These are phyloP conservation scores for Rhinichthys osculus DNA, from an alignment of 2,797 vertebrate species.

Conservation along the genomic window DNA sequence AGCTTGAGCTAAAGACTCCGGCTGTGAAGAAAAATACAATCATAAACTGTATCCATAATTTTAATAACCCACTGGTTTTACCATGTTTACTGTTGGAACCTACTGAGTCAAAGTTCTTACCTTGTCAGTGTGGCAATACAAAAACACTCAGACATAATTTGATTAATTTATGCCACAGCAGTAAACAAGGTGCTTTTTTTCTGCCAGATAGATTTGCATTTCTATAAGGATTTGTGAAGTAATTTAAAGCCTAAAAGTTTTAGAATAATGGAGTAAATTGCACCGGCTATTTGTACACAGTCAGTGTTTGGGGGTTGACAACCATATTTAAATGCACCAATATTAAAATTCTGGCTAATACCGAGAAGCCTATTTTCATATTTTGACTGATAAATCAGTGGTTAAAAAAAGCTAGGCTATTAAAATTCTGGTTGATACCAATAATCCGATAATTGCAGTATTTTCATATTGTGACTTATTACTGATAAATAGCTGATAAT, in stretches of 20 bases:
- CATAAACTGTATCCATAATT: slow-evolving; percentile 24
- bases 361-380: not conserved
- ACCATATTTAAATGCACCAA: not conserved
- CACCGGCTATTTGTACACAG: not conserved
- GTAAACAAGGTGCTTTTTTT: not conserved
- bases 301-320: not conserved
- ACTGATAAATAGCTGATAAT: not conserved
- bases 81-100: slow-evolving; percentile 11
- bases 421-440: not conserved
- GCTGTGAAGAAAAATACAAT: not conserved
- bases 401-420: not conserved
- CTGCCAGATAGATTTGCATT: not conserved
- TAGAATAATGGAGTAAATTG: not conserved
- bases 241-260: slow-evolving; percentile 14
- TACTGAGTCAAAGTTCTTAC: slow-evolving; percentile 12
- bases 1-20: slow-evolving; percentile 29
- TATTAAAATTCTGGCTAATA: not conserved
- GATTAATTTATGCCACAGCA: slow-evolving; percentile 6
- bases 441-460: not conserved
- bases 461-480: not conserved
- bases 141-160: slow-evolving; percentile 13
- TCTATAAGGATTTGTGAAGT: slow-evolving; percentile 8
- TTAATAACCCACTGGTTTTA: slow-evolving; percentile 22
- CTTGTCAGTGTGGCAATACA: slow-evolving; percentile 4
- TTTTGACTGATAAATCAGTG: not conserved